phyloP scores from a whole-genome alignment of 2,888 invertebrate species.

The Capitulum mitella region DNA sequence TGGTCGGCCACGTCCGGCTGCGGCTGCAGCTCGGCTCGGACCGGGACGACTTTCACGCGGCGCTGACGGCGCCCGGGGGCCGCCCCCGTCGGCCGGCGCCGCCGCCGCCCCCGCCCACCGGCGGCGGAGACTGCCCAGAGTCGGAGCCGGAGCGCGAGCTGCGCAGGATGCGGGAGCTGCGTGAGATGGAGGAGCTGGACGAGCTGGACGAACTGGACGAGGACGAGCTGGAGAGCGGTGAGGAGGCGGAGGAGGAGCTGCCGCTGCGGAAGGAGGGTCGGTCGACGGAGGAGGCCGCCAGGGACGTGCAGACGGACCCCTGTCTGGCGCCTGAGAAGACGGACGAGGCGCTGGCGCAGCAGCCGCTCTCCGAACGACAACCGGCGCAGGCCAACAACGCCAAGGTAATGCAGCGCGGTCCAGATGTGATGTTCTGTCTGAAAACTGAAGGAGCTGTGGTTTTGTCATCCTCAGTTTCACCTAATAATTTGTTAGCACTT shows the following conservation, averaged over 20 bases:
- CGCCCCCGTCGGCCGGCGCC: not conserved
- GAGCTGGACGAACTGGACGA: not conserved
- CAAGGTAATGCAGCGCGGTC: not conserved
- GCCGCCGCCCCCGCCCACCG: not conserved
- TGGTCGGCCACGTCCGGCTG: not conserved
- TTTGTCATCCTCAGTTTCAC: no score
- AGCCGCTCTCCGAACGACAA: not conserved
- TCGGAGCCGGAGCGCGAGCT: not conserved
- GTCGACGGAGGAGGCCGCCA: not conserved
- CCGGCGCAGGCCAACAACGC: not conserved
- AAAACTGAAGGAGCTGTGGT: no score
- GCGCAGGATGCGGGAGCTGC: not conserved
- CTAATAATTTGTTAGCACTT: no score
- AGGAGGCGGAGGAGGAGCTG: not conserved
- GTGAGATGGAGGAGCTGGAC: not conserved
- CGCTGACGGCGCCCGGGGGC: not conserved
- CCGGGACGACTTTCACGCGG: conserved; percentile 11
- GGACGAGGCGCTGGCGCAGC: not conserved
- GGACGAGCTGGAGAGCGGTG: no score
- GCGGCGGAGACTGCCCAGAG: not conserved
- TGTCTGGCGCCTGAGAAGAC: not conserved
- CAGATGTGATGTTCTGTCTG: no score
- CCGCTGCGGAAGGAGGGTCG: not conserved
- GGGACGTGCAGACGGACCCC: not conserved
- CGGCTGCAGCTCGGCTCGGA: conserved; percentile 11